Conservation (phyloP, 2,888 invertebrate species). For the Drosophila algonquin region DNA sequence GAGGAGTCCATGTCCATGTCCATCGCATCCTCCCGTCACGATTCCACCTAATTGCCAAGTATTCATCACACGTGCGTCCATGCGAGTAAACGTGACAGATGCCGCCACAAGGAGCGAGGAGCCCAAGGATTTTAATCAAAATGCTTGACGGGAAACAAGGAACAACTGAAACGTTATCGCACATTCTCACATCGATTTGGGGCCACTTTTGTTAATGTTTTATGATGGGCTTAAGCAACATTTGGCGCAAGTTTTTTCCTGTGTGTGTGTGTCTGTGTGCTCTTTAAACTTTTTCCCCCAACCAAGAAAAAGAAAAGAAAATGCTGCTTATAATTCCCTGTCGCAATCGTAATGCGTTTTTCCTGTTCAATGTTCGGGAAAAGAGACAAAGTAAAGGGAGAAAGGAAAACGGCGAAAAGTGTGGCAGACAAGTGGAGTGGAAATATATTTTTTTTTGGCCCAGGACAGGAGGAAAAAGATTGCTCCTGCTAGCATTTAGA, state of each 20-base stretch:
- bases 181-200: slow-evolving; percentile 8
- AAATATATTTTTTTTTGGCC: slow-evolving; percentile 42
- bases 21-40: neutral
- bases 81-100: slow-evolving; percentile 75
- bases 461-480: slow-evolving; percentile 12
- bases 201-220: slow-evolving; percentile 22
- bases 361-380: slow-evolving; percentile 51
- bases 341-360: slow-evolving; percentile 63
- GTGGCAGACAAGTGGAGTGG: slow-evolving; percentile 30
- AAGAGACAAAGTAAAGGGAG: slow-evolving; percentile 29
- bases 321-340: slow-evolving; percentile 29
- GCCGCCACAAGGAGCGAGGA: slow-evolving; percentile 18
- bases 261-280: neutral
- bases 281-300: slow-evolving; percentile 36
- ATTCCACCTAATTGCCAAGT: slow-evolving; percentile 70
- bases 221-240: slow-evolving; percentile 14
- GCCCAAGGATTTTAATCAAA: slow-evolving; percentile 51
- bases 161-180: slow-evolving; percentile 6
- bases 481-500: slow-evolving; percentile 22
- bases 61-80: slow-evolving; percentile 78
- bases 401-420: slow-evolving; percentile 32
- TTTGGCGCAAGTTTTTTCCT: neutral
- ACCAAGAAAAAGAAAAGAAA: slow-evolving; percentile 21
- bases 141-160: slow-evolving; percentile 21
- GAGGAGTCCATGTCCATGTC: slow-evolving; percentile 30